phyloP scores from a whole-genome alignment of 2,888 invertebrate species.

The Drosophila kambysellisi region DNA sequence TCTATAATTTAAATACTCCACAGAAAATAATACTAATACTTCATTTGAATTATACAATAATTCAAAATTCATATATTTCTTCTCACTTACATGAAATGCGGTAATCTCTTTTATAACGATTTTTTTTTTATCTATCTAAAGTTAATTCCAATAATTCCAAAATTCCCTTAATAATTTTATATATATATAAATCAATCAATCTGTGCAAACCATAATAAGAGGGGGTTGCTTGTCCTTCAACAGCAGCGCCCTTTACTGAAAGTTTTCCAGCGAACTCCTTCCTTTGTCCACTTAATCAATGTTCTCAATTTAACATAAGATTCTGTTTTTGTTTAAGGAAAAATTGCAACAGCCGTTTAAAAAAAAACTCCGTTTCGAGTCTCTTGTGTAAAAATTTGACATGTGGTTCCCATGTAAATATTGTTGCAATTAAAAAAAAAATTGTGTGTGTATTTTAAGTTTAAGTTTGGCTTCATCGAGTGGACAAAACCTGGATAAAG shows the following conservation, averaged over 20 bases:
- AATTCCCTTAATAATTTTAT: not conserved
- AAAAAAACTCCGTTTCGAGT: not conserved
- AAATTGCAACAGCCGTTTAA: not conserved
- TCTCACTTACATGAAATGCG: not conserved
- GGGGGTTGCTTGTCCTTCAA: not conserved
- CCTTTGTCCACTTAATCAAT: too few species aligned
- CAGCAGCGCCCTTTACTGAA: not conserved
- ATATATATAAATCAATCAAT: not conserved
- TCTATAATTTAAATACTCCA: too few species aligned
- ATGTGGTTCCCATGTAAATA: not conserved
- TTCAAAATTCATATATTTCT: not conserved
- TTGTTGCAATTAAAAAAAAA: conserved; percentile 13
- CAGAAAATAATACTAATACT: too few species aligned
- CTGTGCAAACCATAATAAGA: too few species aligned
- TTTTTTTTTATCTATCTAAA: not conserved
- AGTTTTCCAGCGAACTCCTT: not conserved
- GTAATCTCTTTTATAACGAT: too few species aligned
- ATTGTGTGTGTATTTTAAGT: conserved; percentile 3
- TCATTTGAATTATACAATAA: not conserved
- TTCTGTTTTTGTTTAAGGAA: too few species aligned
- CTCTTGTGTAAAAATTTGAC: not conserved
- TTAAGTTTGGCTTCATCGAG: conserved; percentile 38
- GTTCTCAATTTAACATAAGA: too few species aligned
- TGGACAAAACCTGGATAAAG: conserved; percentile 21
- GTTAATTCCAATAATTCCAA: too few species aligned